These are phyloP conservation scores for Montipora efflorescens DNA, from an alignment of 64 coral and sea anemone species.

Conservation along the genomic window DNA sequence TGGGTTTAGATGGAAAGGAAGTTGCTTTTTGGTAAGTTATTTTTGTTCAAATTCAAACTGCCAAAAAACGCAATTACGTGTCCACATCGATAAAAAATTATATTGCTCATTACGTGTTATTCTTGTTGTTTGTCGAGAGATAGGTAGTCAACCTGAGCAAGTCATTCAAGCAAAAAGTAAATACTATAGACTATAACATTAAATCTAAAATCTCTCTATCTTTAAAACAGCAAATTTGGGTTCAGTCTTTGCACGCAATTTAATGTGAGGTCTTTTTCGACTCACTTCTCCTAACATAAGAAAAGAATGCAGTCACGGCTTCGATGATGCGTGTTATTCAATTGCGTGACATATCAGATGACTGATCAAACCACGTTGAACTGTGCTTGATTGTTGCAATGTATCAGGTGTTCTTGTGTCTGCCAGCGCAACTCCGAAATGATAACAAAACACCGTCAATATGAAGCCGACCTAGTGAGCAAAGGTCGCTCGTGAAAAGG, in stretches of 20 bases:
- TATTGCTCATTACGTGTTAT: slow-evolving; percentile 7
- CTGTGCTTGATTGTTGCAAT: neutral
- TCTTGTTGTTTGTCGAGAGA: slow-evolving; percentile 39
- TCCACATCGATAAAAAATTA: neutral
- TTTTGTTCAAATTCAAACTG: slow-evolving; percentile 12
- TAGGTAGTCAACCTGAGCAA: slow-evolving; percentile 20
- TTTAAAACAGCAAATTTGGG: slow-evolving; percentile 26
- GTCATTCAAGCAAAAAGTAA: slow-evolving; percentile 1
- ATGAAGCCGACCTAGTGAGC: neutral
- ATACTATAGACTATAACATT: neutral
- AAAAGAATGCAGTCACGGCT: neutral
- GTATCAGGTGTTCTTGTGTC: slow-evolving; percentile 13
- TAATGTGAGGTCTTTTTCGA: neutral
- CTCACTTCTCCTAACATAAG: slow-evolving; percentile 3
- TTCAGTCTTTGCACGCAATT: slow-evolving; percentile 31
- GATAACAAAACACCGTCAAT: neutral
- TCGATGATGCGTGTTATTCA: neutral
- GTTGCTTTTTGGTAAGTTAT: neutral
- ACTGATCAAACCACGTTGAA: neutral
- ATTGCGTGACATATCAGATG: neutral
- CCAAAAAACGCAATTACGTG: neutral
- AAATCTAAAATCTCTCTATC: neutral
- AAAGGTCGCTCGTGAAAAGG: slow-evolving; percentile 28
- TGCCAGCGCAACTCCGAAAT: neutral
- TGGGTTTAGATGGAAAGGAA: slow-evolving; percentile 3